Base-by-base conservation (phyloP, 2,113 vertebrate genomes). In the Oryzias celebensis region DNA sequence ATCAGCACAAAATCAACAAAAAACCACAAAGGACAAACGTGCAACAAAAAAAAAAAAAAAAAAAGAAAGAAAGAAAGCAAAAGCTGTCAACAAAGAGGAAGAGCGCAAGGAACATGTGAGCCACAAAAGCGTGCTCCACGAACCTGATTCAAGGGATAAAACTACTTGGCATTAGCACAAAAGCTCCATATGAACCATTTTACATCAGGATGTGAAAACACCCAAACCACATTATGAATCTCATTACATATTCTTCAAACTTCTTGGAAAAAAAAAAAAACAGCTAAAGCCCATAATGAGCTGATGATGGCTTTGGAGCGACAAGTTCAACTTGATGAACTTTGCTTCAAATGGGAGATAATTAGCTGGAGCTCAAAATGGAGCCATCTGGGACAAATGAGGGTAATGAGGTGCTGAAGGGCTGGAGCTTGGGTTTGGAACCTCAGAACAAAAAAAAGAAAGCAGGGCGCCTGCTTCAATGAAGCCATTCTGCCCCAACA, bases 391-490 rank as follows among this genome's bases (percentile, higher is more conserved):
- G 70, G 57, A 68, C 65, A 71, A 81, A 84, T 50, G 59, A 74
- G 53, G 5, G 59, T n/a, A 48, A 77, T 55, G 52, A 77, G 65
- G 68, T 58, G 70, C 47, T 79, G 68, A 85, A 45, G 65, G 49
- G 57, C 16, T 68, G 0, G 59, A 78, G 70, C 71, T 68, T 28
- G 15, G 5, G 49, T 65, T 59, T 50, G 58, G 52, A 42, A 58
- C 50, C 26, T 2, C 26, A 28, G 14, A 58, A 50, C 51, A 4
- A 36, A 48, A 45, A 36, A 62, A 41, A 78, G 51, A 65, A 79
- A 65, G 66, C 20, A 20, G 20, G 1, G 26, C 47, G 44, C 3
- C 49, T 0, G 52, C 72, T 71, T 75, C 67, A 77, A 58, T 58
- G 58, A 45, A 20, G 22, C 50, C 56, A 51, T 57, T 65, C 60